A percentile compares a stretch with the other conserved stretches of the same genome.
Conservation (phyloP, 2,113 vertebrate genomes). For the Chionodraco myersi region DNA sequence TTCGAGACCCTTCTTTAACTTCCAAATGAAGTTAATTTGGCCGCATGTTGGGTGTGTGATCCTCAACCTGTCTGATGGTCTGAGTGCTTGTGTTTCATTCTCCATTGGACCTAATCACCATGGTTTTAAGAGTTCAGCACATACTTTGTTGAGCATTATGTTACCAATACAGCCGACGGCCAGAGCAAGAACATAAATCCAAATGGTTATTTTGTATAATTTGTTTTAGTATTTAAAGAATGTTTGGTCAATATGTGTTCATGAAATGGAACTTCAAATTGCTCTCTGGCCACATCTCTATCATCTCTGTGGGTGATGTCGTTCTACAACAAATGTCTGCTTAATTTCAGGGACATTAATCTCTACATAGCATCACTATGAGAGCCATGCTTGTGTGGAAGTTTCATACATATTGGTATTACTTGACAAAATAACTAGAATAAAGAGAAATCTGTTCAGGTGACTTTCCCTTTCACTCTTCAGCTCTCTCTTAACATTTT, state of each 20-base stretch:
- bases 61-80: not conserved
- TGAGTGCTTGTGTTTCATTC: not conserved
- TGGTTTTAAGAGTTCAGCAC: not conserved
- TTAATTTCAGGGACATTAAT: constrained; percentile 15
- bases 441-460: constrained; percentile 47
- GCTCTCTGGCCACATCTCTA: not conserved
- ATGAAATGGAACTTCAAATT: not conserved
- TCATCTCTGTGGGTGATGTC: not conserved
- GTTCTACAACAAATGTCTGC: constrained; percentile 9
- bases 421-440: constrained; percentile 9
- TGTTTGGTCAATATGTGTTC: not conserved
- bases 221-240: not conserved
- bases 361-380: not conserved
- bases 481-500: constrained; percentile 34
- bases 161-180: not conserved
- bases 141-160: not conserved
- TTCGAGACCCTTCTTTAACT: not conserved
- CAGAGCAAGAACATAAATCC: not conserved
- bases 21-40: not conserved
- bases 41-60: not conserved
- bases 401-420: not conserved
- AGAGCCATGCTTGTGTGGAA: not conserved
- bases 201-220: not conserved
- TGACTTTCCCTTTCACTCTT: constrained; percentile 56
- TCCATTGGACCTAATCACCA: not conserved